Evolutionary conservation across 1,140 invertebrate species (phyloP).

Genomic region (Drosophila eugracilis): DNA sequence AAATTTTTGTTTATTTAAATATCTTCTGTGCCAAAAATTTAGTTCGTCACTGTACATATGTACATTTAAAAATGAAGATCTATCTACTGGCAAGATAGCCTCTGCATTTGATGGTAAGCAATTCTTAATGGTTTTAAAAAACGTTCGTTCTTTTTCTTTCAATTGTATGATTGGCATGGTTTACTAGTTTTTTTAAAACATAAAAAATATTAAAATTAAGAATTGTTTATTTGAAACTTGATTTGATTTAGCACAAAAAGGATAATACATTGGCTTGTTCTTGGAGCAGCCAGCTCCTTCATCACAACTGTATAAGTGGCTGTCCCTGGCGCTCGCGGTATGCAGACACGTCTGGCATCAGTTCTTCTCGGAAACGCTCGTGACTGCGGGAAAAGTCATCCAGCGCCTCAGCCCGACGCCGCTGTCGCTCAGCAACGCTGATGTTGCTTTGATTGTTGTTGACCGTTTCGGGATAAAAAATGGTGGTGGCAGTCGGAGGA

Average conservation of each 20-base stretch:
- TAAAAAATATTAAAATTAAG: slow-evolving; percentile 36
- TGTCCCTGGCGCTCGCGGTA: slow-evolving; percentile 52
- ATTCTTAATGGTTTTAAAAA: too few relatives aligned
- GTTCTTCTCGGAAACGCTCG: slow-evolving; percentile 55
- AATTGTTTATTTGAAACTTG: slow-evolving; percentile 12
- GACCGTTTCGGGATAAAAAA: slow-evolving; percentile 45
- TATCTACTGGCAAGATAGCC: too few relatives aligned
- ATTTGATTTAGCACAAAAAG: slow-evolving; percentile 54
- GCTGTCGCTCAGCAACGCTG: slow-evolving; percentile 25
- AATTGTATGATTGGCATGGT: too few relatives aligned
- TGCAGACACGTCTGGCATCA: slow-evolving; percentile 66
- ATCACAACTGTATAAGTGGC: slow-evolving; percentile 74
- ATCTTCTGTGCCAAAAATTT: too few relatives aligned
- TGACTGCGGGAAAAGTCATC: slow-evolving; percentile 60
- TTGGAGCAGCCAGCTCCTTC: neutral
- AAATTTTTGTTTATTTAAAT: neutral
- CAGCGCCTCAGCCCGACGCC: slow-evolving; percentile 10
- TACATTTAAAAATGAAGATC: too few relatives aligned
- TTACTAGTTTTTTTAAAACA: too few relatives aligned
- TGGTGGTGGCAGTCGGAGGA: neutral
- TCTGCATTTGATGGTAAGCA: too few relatives aligned
- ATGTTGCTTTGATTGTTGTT: slow-evolving; percentile 12
- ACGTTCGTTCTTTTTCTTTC: too few relatives aligned
- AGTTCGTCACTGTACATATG: too few relatives aligned
- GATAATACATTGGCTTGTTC: slow-evolving; percentile 30